These are phyloP conservation scores for Syngnathoides biaculeatus DNA, from an alignment of 2,113 vertebrate genomes.

Conservation along the genomic window DNA sequence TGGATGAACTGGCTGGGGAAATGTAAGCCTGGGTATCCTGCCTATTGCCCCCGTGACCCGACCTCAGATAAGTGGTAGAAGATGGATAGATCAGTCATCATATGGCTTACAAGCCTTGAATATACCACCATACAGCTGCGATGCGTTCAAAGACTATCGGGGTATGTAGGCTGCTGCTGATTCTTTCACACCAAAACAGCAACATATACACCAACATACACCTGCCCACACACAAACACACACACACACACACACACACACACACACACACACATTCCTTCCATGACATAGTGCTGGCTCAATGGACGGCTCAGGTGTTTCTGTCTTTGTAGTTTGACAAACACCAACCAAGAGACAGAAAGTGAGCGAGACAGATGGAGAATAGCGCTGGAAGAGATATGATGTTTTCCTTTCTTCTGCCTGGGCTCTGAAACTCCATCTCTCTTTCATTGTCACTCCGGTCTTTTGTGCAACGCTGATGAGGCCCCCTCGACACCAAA, in stretches of 20 bases:
- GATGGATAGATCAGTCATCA: too few relatives aligned
- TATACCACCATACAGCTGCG: constrained; percentile 62
- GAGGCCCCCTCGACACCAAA: constrained; percentile 59
- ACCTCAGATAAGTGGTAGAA: too few relatives aligned
- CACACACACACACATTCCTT: constrained; percentile 1
- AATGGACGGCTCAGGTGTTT: constrained; percentile 57
- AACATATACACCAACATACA: constrained; percentile 14
- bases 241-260: not conserved
- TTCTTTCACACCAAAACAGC: constrained; percentile 22
- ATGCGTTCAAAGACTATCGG: constrained; percentile 52
- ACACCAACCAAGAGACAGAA: constrained; percentile 41
- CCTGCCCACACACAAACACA: constrained; percentile 2
- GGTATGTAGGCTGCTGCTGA: constrained; percentile 45
- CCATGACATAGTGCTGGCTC: constrained; percentile 42
- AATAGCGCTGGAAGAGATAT: constrained; percentile 29
- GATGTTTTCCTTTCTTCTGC: constrained; percentile 68
- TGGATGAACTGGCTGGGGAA: too few relatives aligned
- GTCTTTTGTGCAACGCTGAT: constrained; percentile 65
- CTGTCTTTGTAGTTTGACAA: constrained; percentile 57
- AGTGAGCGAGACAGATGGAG: constrained; percentile 42
- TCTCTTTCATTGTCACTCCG: constrained; percentile 59
- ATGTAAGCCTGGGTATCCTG: too few relatives aligned
- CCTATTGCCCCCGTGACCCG: too few relatives aligned
- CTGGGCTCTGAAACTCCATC: constrained; percentile 70
- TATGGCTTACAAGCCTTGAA: constrained; percentile 42